Percentiles rank a stretch among this genome's conserved stretches.
Evolutionary conservation across 2,113 vertebrate genomes (phyloP).

Genomic region (Caretta caretta): DNA sequence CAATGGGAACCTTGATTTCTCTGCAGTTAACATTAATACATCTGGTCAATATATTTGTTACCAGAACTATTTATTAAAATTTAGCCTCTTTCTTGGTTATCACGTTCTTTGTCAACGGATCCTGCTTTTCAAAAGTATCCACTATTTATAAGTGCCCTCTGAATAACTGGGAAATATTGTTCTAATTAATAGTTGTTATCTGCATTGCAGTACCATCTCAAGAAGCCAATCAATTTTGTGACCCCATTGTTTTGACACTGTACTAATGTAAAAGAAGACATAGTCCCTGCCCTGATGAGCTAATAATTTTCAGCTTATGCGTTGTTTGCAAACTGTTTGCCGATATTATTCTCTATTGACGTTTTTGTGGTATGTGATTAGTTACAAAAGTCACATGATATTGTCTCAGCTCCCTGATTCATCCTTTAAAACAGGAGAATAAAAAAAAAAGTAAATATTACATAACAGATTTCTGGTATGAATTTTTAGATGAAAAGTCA

Average conservation of each 20-base stretch:
- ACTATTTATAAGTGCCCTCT: not conserved
- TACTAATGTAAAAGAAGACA: not conserved
- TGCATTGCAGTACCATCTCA: not conserved
- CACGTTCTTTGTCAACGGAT: not conserved
- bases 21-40: not conserved
- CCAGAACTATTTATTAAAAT: not conserved
- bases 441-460: too few relatives aligned
- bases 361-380: not conserved
- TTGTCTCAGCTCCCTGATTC: not conserved
- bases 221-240: not conserved
- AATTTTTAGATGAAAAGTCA: not conserved
- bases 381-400: not conserved
- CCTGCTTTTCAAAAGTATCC: not conserved
- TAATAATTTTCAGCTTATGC: fast-evolving
- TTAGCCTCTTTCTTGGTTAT: not conserved
- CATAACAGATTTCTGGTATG: too few relatives aligned
- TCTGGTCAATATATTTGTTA: not conserved
- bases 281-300: not conserved
- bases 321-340: not conserved
- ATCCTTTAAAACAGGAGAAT: not conserved
- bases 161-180: not conserved
- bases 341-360: not conserved
- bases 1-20: not conserved
- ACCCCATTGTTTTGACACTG: not conserved
- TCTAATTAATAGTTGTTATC: not conserved